Evolutionary conservation across 2,888 invertebrate genomes (phyloP), one percentile per base, ranked within the genome.

Genomic region (Tribolium freemani): DNA sequence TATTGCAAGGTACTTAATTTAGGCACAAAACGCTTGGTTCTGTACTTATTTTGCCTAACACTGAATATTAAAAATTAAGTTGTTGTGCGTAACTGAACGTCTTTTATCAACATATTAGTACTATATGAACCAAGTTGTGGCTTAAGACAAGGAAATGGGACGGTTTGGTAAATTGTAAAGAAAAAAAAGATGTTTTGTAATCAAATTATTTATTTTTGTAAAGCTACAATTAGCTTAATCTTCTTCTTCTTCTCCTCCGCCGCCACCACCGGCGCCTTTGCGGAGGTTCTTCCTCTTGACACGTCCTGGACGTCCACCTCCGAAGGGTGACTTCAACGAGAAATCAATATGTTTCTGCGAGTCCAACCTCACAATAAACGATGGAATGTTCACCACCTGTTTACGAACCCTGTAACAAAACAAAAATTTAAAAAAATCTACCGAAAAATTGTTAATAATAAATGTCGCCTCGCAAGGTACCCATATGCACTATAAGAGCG

Each of bases 231-330:
- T 48, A 48, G 64, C 57, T 78, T 81, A 83, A 80, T 96, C 95
- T 83, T 95, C 94, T 84, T 97, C 97, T 84, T 97, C 97, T 79
- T 96, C 97, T 80, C 93, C 95, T 73, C 90, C 93, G 76, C 89
- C 95, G 76, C 92, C 94, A 72, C 93, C 95, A 68, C 92, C 92
- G 83, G 90, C 92, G 84, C 93, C 94, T 92, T 98, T 99, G 88
- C 95, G 93, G 87, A 95, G 88, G 91, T 99, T 99, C 95, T 97
- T 98, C 95, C 99, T 96, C 98, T 99, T 99, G 83, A 99, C 99
- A 87, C 99, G 98, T 68, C 99, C 99, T 75, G 98, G 96, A 73
- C 99, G 93, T 86, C 99, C 99, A 88, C 99, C 98, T 86, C 99
- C 99, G 91, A 98, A 98, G 80, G 99, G 99, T 68, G 98, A 99